Evolutionary conservation across 2,797 vertebrate species (phyloP).

Genomic region (Oreochromis grahami): DNA sequence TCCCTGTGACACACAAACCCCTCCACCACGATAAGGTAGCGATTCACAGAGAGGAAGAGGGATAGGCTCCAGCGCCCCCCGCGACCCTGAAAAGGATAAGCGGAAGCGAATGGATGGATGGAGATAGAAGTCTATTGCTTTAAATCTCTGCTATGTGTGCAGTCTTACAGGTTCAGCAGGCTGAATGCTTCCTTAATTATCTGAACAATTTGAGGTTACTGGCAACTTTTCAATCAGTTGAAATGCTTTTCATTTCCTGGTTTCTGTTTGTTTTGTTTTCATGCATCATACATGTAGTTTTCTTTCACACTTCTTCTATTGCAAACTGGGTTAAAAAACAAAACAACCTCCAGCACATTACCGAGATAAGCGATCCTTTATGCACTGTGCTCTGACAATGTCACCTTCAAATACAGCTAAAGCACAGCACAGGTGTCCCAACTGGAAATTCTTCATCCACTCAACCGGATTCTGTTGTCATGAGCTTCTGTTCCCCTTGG

Average conservation of each 20-base stretch:
- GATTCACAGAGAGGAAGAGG: no score
- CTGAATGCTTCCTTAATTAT: neutral
- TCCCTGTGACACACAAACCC: no score
- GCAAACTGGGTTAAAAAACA: neutral
- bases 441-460: neutral
- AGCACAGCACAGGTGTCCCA: neutral
- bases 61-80: no score
- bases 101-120: no score
- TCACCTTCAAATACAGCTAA: neutral
- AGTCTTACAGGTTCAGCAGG: conserved; percentile 33
- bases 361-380: neutral
- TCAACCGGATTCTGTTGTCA: neutral
- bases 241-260: neutral
- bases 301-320: neutral
- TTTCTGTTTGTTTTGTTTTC: neutral
- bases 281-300: neutral
- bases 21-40: no score
- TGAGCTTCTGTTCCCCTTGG: neutral
- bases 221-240: neutral
- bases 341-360: neutral
- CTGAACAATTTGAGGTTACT: neutral
- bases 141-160: neutral
- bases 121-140: neutral
- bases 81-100: no score
- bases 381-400: neutral